Evolutionary conservation across 2,797 vertebrate genomes (phyloP).

Genomic region (Aplochiton taeniatus): DNA sequence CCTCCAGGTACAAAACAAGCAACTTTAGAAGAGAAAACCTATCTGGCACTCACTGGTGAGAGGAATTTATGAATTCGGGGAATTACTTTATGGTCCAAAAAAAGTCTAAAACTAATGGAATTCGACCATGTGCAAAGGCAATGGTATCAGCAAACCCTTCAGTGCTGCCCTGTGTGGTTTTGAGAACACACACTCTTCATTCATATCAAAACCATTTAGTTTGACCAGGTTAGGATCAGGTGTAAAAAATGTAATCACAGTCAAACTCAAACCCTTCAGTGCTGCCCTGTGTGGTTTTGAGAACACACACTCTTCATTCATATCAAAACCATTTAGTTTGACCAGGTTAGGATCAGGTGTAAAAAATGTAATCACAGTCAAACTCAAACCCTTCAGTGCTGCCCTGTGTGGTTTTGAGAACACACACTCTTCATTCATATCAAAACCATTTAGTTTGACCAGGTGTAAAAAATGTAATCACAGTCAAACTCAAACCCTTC

Average conservation of each 20-base stretch:
- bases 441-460: conserved; percentile 7
- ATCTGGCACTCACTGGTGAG: conserved; percentile 51
- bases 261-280: conserved; percentile 2
- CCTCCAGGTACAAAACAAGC: conserved; percentile 58
- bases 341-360: neutral
- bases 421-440: conserved; percentile 11
- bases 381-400: conserved; percentile 1
- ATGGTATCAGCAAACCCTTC: conserved; percentile 20
- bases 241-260: too few relatives aligned
- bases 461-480: neutral
- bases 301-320: conserved; percentile 2
- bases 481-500: too few relatives aligned
- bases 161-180: conserved; percentile 4
- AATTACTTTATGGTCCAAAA: conserved; percentile 46
- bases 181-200: conserved; percentile 7
- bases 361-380: too few relatives aligned
- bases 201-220: conserved; percentile 14
- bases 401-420: conserved; percentile 8
- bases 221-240: neutral
- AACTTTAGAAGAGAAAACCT: conserved; percentile 59
- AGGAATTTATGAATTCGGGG: too few relatives aligned
- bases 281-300: conserved; percentile 7
- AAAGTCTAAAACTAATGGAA: conserved; percentile 40
- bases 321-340: conserved; percentile 15
- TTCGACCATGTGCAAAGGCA: conserved; percentile 34